Evolutionary conservation across 2,797 vertebrate genomes (phyloP).

Genomic region (Poeciliopsis presidionis): DNA sequence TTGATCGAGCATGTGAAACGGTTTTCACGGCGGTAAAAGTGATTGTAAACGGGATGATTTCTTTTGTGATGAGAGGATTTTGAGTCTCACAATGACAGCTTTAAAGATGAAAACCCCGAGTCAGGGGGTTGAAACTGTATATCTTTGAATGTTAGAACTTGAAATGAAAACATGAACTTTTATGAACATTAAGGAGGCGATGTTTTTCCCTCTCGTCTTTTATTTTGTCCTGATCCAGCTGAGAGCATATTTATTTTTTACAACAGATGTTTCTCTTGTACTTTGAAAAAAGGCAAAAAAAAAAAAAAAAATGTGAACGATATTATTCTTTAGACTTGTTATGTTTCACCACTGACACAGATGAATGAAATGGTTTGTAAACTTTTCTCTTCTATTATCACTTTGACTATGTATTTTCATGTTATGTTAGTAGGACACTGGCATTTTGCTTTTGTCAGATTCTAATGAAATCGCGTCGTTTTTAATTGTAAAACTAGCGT

Average conservation of each 20-base stretch:
- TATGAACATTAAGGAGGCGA: constrained; percentile 1
- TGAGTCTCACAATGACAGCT: not conserved
- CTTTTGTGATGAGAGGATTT: not conserved
- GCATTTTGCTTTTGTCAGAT: constrained; percentile 2
- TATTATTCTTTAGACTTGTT: constrained; percentile 15
- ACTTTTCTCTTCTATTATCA: constrained; percentile 6
- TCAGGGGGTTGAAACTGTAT: constrained; percentile 1
- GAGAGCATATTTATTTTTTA: constrained; percentile 16
- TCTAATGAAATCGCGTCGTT: not conserved
- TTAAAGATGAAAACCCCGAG: constrained; percentile 1
- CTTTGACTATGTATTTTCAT: constrained; percentile 12
- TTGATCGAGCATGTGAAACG: not conserved
- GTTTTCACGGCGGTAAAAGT: not conserved
- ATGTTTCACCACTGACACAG: constrained; percentile 42
- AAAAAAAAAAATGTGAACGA: not conserved
- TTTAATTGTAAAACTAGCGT: constrained; percentile 1
- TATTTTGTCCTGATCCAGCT: not conserved
- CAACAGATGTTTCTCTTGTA: constrained; percentile 11
- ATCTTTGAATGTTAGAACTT: constrained; percentile 15
- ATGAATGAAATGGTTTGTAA: constrained; percentile 38
- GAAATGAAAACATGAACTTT: constrained; percentile 9
- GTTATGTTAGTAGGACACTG: constrained; percentile 4
- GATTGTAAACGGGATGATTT: not conserved
- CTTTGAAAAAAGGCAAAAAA: not conserved
- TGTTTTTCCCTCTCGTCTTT: not conserved